Evolutionary conservation across 2,797 vertebrate species (phyloP), one percentile per base, ranked within the genome.

Genomic region (Corythornis leucogaster): DNA sequence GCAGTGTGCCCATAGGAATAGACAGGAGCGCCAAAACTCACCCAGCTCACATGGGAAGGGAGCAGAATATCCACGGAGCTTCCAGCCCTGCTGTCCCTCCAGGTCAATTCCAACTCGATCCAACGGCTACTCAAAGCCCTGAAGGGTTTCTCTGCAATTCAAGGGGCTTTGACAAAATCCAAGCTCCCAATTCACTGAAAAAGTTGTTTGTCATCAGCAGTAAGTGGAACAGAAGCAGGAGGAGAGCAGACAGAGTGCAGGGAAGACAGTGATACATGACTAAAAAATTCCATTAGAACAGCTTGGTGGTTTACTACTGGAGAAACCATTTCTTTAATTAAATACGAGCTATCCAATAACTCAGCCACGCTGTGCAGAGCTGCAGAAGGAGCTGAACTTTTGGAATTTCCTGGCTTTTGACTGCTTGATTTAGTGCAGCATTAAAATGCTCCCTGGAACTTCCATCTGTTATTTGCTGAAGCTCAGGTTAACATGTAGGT

Each of bases 321-420:
- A 94, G 19, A 91, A 84, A 69, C 25, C 11, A 48, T 19, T 66
- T 24, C 15, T 85, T 75, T 66, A 76, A 85, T 84, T 80, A 87
- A 92, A 46, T 25, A 68, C 3, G 16, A 90, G 38, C 58, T 12
- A 4, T 24, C 14, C 45, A 67, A 12, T 28, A 85, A 78, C 40
- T 54, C 69, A 58, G 61, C 20, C 30, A 8, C 1, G 20, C 59
- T 64, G 11, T 2, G 1, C 7, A 51, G 55, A 50, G 21, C 66
- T 78, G 46, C 76, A 95, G 24, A 64, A 85, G 55, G 31, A 69
- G 18, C 68, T 71, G 45, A 68, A 66, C 59, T 48, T 54, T 3
- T 1, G 35, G 46, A 85, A 94, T 62, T 76, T 53, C 76, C 80
- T 71, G 20, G 26, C 42, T 73, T 92, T 76, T 69, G 26, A n/a